Evolutionary conservation across 1,140 invertebrate species (phyloP), one percentile per base, ranked within the genome.

Genomic region (Caerostris extrusa): DNA sequence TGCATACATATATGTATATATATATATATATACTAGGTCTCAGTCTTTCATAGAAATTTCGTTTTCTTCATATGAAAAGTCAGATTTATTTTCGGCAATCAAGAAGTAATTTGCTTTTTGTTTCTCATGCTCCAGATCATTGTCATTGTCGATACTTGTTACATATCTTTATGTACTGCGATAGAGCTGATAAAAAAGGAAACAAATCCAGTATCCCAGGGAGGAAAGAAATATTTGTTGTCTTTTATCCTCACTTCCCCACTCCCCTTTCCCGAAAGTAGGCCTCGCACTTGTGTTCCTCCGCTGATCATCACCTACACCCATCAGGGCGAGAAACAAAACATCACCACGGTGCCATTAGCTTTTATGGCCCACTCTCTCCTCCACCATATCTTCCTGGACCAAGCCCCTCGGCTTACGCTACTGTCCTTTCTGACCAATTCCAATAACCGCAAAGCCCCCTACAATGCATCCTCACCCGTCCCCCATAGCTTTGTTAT

Each of bases 381-480:
- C 60, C 61, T 88, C 86, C 64, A 64, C 58, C 86, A 64, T 64
- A 53, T 88, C 58, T 64, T 64, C 50, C 58, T 88, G 58, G 34
- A 91, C 17, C 8, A 90, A n/a, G 64, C 61, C 81, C 81, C 53
- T 82, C 69, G 57, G 17, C 90, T 85, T 67, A 57, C 69, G n/a
- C 77, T 91, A 81, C 90, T 91, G 10, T 91, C 69, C 90, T 61
- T n/a, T 82, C 90, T 82, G 56, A 91, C 69, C 71, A n/a, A 55
- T 53, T 55, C 87, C 87, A 69, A 89, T 89, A 89, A 89, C 87
- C 87, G 60, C 87, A 89, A 89, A 89, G 53, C 87, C 87, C 71
- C 61, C 83, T 86, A 34, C 85, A 86, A 34, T 86, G 57, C 89
- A 88, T 88, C 53, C 86, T n/a, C 14, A 71, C 19, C 55, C 64